Percentiles rank a stretch among this genome's conserved stretches.
These are phyloP conservation scores for Heterodera carotae DNA, from an alignment of 1,140 invertebrate species.

Conservation along the genomic window DNA sequence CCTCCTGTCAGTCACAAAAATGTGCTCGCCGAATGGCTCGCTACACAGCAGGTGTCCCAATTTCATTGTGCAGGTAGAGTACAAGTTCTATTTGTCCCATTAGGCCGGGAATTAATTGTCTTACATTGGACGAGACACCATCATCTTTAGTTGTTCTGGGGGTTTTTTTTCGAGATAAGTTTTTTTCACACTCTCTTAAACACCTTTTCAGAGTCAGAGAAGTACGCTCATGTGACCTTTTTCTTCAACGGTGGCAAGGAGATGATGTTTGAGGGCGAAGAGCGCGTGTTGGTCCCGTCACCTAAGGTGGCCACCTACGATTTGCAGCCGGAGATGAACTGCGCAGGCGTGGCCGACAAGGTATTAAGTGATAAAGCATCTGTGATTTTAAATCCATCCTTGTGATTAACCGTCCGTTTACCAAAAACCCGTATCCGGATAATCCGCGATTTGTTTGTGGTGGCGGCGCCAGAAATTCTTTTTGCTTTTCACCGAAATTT, in stretches of 20 bases:
- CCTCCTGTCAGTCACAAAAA: slow-evolving; percentile 67
- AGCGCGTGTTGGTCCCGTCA: slow-evolving; percentile 68
- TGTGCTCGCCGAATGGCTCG: slow-evolving; percentile 68
- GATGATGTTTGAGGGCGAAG: slow-evolving; percentile 67
- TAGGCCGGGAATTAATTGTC: too few relatives aligned
- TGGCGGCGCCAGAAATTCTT: too few relatives aligned
- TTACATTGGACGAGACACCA: too few relatives aligned
- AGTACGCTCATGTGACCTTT: slow-evolving; percentile 69
- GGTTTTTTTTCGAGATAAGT: slow-evolving; percentile 6
- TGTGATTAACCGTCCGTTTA: too few relatives aligned
- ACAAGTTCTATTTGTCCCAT: too few relatives aligned
- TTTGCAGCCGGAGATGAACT: slow-evolving; percentile 68
- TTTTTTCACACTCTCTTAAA: background rate
- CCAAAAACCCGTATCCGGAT: too few relatives aligned
- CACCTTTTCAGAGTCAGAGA: slow-evolving; percentile 67
- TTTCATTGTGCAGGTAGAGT: slow-evolving; percentile 68
- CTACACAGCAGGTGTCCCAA: slow-evolving; percentile 64
- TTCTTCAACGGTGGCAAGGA: slow-evolving; percentile 70
- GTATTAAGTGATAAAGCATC: slow-evolving; percentile 30
- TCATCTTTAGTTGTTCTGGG: too few relatives aligned
- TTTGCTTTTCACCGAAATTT: too few relatives aligned
- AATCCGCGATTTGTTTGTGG: too few relatives aligned
- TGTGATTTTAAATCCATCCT: too few relatives aligned
- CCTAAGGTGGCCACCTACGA: slow-evolving; percentile 69
- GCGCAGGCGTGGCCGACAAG: slow-evolving; percentile 67